Base-by-base conservation (phyloP, 2,113 vertebrate genomes). In the Machaerirhynchus nigripectus region DNA sequence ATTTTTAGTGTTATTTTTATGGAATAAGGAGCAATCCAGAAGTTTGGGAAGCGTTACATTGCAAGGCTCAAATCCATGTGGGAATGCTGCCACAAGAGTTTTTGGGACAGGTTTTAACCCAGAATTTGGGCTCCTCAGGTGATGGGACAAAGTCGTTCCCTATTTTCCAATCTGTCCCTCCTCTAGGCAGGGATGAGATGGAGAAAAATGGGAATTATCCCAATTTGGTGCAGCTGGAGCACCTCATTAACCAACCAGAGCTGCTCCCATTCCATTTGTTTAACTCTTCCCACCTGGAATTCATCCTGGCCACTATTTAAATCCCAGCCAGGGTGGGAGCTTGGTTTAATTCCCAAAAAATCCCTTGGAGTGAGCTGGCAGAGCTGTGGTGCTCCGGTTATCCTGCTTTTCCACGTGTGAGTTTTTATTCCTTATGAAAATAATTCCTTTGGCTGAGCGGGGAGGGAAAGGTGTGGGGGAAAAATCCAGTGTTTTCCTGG, bases 401-500 rank as follows among this genome's bases (percentile, higher is more conserved):
- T 19, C n/a, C 35, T 71, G 2, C 28, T 63, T 31, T 37, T 76
- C 39, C 11, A 14, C 26, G 10, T 0, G 70, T 79, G 15, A 90
- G 92, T 60, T 42, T 6, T 3, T 1, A 0, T 31, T 55, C 3
- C 40, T 80, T n/a, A 1, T 74, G 37, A 1, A 42, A 65, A 14
- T 24, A 0, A 1, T 1, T 23, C 0, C 0, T 63, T 70, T 53
- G 0, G 3, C 0, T 11, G 9, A 3, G 7, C 1, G 3, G 12
- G 6, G 2, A 46, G 64, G 19, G 18, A n/a, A 64, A 33, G 4
- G 15, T 7, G 22, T 8, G 13, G 15, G 49, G 31, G n/a, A 31
- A 12, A 5, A 23, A 6, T 33, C 18, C 4, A 1, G 8, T 0
- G 1, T 30, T 61, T 60, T 68, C n/a, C 17, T 37, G 10, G n/a